Evolutionary conservation across 2,113 vertebrate species (phyloP), one percentile per base, ranked within the genome.

Genomic region (Callocephalon fimbriatum): DNA sequence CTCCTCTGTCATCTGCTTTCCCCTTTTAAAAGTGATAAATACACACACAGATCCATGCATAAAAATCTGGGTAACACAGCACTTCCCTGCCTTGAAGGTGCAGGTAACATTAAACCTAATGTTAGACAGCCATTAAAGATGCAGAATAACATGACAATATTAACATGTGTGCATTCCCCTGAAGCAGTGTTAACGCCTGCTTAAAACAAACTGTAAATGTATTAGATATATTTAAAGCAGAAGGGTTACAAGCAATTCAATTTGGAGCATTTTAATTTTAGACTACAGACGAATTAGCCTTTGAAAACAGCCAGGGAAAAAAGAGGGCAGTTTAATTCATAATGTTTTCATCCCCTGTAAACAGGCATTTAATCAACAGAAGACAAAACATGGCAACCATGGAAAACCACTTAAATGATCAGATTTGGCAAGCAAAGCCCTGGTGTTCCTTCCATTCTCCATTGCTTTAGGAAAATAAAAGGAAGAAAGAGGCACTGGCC

Each of bases 301-400:
- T 71, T 68, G 71, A 38, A 38, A 38, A 38, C 38, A 38, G 38
- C 27, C 77, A 74, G 67, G 76, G 48, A 73, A 88, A 84, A 94
- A 88, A 44, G 58, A 79, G 32, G 54, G 54, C 63, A 63, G 50
- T 66, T 84, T 67, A 92, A 91, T 72, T 50, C 42, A 26, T 48
- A 42, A 62, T 42, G 45, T n/a, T 38, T 29, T 38, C 17, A 6
- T 7, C 19, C n/a, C 56, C 54, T 72, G 56, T 88, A 74, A 95
- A 89, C 4, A 92, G 88, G n/a, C 84, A 91, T 74, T 93, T 90
- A 90, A 94, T 76, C 71, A 93, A 68, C 65, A 72, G 26, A 86
- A 93, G 84, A 85, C 80, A 88, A 94, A 92, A 86, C 54, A 73
- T 5, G 6, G 58, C 72, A 62, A 62, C 62, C 62, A 71, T 77